Evolutionary conservation across 2,888 invertebrate species (phyloP), one percentile per base, ranked within the genome.

Genomic region (Danaus chrysippus): DNA sequence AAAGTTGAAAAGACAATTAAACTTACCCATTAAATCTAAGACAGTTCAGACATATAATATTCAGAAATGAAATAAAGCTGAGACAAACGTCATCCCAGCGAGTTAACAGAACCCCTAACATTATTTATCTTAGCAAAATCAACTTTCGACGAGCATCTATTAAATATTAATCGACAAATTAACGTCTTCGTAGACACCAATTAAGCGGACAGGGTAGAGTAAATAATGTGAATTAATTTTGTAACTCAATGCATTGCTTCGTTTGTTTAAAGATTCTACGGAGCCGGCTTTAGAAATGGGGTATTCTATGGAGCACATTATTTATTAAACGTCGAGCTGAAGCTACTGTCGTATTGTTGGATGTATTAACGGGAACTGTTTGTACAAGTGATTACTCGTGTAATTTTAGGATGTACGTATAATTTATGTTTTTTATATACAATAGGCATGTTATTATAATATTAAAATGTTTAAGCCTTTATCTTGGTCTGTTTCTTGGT

Each of bases 101-200:
- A 58, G 66, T 64, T 62, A 66, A 66, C 66, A 66, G 56, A 65
- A 58, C 59, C 44, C 58, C 23, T 34, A 34, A 34, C 23, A 34
- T 62, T 59, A 42, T 43, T 55, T 60, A 54, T 54, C 59, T 61
- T 63, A 56, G 46, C 59, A 58, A 59, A 59, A 55, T 61, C 53
- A 63, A 53, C 62, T 59, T 62, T 58, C 62, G 62, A 58, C 65
- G 64, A 64, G 44, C 42, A 62, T 54, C 79, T 76, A 88, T 91
- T 90, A 89, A 91, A 86, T 88, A 90, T 91, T 89, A 87, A 91
- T 83, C 78, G 81, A 75, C 82, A 87, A 90, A 90, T 91, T 90
- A 90, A 88, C 83, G 86, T 87, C 86, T 86, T 87, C 78, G 81
- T 75, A 80, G 83, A 81, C 86, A 85, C 85, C 89, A 89, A 90